Base-by-base conservation (phyloP, 92 coral and sea anemone species). In the Actinernus sp. region DNA sequence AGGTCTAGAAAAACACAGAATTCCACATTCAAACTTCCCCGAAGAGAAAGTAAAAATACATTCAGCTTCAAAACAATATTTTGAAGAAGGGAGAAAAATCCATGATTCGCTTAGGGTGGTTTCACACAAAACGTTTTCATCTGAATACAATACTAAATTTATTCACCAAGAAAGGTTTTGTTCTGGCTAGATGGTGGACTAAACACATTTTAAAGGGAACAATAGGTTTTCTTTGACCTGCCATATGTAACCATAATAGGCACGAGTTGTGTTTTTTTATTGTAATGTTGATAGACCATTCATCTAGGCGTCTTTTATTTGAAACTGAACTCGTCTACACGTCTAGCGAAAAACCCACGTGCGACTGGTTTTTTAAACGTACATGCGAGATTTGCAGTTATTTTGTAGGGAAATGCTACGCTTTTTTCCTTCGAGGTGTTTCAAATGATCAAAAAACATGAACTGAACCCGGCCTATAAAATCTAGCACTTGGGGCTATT, bases 171-270 rank as follows among this genome's bases (percentile, higher is more conserved):
- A 45, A 18, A 6, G 52, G 6, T 45, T 45, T 45, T 45, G 52
- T 45, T 45, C 21, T 45, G 52, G 32, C 6, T 62, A 55, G 57
- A 14, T 0, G 56, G n/a, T 24, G 26, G 57, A 36, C 3, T 36
- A 29, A n/a, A 54, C 47, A 55, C 14, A 26, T 55, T 52, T 68
- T 68, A 55, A 68, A 68, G 65, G 76, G 64, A 68, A 68, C 76
- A 68, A 68, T 39, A 26, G 61, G 49, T 57, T 54, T 83, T 68
- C 58, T 39, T 59, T 68, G 36, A 83, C 66, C 79, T 68, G 89
- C 89, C 89, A 68, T 83, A 80, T 83, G 84, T 69, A 58, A 44
- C 47, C 65, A 63, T 65, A 60, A 53, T 25, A 76, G 79, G 63
- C 59, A 67, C 73, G 83, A 68, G 79, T 68, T 67, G 27, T 34